Evolutionary conservation across 1,140 invertebrate species (phyloP), one percentile per base, ranked within the genome.

Genomic region (Trichonephila inaurata): DNA sequence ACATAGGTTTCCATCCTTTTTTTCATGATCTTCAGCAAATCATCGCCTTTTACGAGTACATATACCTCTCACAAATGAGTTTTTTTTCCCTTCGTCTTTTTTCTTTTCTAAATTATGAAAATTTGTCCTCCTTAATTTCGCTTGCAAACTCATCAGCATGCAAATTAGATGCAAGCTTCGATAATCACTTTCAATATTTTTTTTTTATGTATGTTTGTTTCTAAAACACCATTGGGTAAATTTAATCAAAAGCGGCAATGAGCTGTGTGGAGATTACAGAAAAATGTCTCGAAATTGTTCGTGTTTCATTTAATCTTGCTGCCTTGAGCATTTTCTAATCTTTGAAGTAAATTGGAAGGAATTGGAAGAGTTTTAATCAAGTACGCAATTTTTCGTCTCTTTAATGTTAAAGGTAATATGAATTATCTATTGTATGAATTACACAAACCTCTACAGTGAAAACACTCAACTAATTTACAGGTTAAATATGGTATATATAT

Each of bases 91-190:
- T 40, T 28, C 14, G 4, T 72, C 14, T 69, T 72, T 89, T 69
- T 89, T 87, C 28, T 28, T 16, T 40, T 33, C 28, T 2, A 58
- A 64, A 89, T 72, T 69, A 24, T 19, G 87, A 62, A 89, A 89
- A 89, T 44, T 89, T 72, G 87, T 89, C 87, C 58, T 72, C 64
- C 44, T 89, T 72, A 69, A 72, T 72, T 89, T 72, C 72, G 21
- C 44, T 72, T n/a, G 10, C 18, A 51, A 72, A 58, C 64, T 89
- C 62, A 89, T 89, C 87, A 72, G 64, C 19, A 89, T 89, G 87
- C 87, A 89, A 89, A 89, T 89, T 89, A 18, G 87, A 89, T 44
- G 87, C 64, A 33, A 19, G 40, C 28, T 33, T 89, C 69, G n/a
- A 89, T 89, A 66, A 89, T 89, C 62, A 69, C 18, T 69, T 10